These are phyloP conservation scores for Drosophila pectinifera DNA, from an alignment of 1,140 invertebrate species.

Conservation along the genomic window DNA sequence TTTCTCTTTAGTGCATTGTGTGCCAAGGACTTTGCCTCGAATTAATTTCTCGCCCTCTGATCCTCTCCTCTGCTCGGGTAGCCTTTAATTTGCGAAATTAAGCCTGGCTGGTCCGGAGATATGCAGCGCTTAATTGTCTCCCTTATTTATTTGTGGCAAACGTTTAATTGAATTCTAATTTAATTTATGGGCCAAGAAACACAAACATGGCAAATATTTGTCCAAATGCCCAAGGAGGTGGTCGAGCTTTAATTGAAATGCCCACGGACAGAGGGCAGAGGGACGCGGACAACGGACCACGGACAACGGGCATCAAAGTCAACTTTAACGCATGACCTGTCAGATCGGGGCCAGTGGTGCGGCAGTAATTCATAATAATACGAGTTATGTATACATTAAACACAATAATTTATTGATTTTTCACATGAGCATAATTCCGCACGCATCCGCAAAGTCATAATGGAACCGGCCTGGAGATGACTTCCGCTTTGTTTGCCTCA, in stretches of 20 bases:
- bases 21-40: conserved; percentile 56
- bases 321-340: conserved; percentile 47
- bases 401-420: conserved; percentile 80
- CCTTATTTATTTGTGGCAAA: conserved; percentile 50
- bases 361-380: conserved; percentile 75
- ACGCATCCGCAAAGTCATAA: conserved; percentile 38
- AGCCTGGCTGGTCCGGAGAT: neutral
- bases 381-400: conserved; percentile 69
- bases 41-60: conserved; percentile 54
- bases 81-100: conserved; percentile 14
- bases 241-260: conserved; percentile 71
- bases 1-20: conserved; percentile 35
- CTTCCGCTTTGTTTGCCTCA: conserved; percentile 57
- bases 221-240: conserved; percentile 2
- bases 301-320: conserved; percentile 34
- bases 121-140: conserved; percentile 25
- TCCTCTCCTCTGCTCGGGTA: conserved; percentile 33
- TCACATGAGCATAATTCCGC: conserved; percentile 43
- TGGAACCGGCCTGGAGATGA: conserved; percentile 31
- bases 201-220: conserved; percentile 46
- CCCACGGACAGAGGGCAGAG: neutral
- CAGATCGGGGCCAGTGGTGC: conserved; percentile 48
- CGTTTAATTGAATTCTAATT: conserved; percentile 74
- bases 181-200: conserved; percentile 61
- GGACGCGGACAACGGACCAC: conserved; percentile 1